These are phyloP conservation scores for Stenotaenia linearis DNA, from an alignment of 2,888 invertebrate species.

Conservation along the genomic window DNA sequence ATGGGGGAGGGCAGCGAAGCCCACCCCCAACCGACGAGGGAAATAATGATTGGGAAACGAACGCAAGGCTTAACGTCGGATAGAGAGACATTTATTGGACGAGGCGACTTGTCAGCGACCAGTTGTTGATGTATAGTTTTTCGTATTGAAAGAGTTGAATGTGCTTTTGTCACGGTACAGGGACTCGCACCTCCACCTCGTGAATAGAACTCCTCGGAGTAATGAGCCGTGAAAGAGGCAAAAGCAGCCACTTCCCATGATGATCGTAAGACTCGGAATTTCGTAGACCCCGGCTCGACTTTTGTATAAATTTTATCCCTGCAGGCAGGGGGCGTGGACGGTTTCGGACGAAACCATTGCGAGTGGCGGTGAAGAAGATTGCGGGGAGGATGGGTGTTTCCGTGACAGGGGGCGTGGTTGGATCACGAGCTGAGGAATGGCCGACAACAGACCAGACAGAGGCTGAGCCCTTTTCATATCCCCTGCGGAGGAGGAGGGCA, in stretches of 20 bases:
- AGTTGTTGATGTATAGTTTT: neutral
- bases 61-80: neutral
- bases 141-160: slow-evolving; percentile 4
- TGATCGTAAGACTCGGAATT: neutral
- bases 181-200: slow-evolving; percentile 2
- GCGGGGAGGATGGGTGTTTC: neutral
- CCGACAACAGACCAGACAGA: slow-evolving; percentile 9
- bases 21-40: neutral
- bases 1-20: neutral
- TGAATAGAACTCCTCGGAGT: neutral
- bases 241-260: neutral
- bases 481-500: slow-evolving; percentile 9
- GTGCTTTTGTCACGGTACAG: neutral
- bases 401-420: slow-evolving; percentile 9
- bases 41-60: neutral
- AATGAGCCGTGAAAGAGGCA: slow-evolving; percentile 4
- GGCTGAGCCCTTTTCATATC: neutral
- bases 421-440: slow-evolving; percentile 5
- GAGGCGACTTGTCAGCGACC: slow-evolving; percentile 1
- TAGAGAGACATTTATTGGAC: no score
- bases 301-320: slow-evolving; percentile 5
- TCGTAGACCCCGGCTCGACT: neutral
- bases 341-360: neutral
- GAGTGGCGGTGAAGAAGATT: neutral
- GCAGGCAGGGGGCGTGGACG: neutral